These are phyloP conservation scores for Montipora foliosa DNA, from an alignment of 64 coral and sea anemone species.

Conservation along the genomic window DNA sequence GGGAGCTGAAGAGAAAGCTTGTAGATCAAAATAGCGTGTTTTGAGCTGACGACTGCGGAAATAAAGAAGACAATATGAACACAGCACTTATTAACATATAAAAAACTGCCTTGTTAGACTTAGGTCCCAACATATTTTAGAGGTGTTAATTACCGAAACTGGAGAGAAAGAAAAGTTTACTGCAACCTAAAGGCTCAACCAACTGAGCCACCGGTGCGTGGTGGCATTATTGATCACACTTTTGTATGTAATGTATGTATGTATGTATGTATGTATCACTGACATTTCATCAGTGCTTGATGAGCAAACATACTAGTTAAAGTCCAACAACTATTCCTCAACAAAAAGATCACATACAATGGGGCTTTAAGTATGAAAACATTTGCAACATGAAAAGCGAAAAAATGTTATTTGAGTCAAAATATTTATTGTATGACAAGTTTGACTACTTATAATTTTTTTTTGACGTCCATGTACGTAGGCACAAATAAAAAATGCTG, in stretches of 20 bases:
- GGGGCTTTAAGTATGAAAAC: background rate
- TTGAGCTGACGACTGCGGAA: background rate
- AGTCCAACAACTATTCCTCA: background rate
- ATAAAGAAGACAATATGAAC: background rate
- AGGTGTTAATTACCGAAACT: too few species aligned
- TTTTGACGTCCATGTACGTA: background rate
- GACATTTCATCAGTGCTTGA: background rate
- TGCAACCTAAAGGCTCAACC: too few species aligned
- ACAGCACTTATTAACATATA: background rate
- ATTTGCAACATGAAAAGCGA: background rate
- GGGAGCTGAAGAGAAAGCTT: background rate
- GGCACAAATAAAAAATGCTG: background rate
- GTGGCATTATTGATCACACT: background rate
- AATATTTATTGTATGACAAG: background rate
- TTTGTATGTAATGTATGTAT: background rate
- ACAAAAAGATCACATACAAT: background rate
- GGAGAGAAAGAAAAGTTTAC: too few species aligned
- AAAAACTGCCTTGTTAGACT: too few species aligned
- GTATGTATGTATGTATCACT: background rate
- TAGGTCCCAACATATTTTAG: too few species aligned
- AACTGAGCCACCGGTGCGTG: too few species aligned
- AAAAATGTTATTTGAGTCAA: background rate
- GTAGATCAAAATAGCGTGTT: background rate
- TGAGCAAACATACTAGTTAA: too few species aligned
- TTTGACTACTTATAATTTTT: background rate